Evolutionary conservation across 1,140 invertebrate genomes (phyloP), one percentile per base, ranked within the genome.

Genomic region (Tribolium madens): DNA sequence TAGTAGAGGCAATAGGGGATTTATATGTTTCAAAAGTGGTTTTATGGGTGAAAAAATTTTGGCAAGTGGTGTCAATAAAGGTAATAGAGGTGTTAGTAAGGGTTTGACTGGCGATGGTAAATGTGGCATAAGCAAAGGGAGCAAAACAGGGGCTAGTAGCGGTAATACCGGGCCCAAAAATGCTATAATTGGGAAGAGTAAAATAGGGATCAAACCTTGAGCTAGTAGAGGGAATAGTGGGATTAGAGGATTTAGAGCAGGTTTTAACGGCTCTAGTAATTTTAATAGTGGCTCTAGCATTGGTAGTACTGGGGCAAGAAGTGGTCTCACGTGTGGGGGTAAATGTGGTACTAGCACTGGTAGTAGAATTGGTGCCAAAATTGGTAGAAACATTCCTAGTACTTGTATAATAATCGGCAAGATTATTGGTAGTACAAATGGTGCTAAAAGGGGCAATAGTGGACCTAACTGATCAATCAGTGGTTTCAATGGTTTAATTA

Each of bases 21-120:
- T 57, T n/a, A 57, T 26, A 14, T 18, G 14, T 21, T 57, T 17
- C 18, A 57, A 57, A 17, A 57, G n/a, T 12, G 52, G 52, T 57
- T 57, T 7, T 9, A 57, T 7, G 18, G 52, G 52, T 6, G 17
- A 2, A 17, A 57, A 5, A 18, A 57, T 6, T 57, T 57, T 57
- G 1, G 10, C 15, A 18, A 57, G 1, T 21, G 52, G 52, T 26
- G 52, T 17, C 17, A 57, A 21, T 57, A 57, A 17, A 57, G 17
- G 17, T 4, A 57, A 7, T 26, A 57, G n/a, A 18, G 52, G 52
- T 26, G 6, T 10, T 21, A 57, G 18, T 6, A 57, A 18, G 5
- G 52, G 14, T 57, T 57, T 57, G 21, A 57, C 7, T 12, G 10
- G 10, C 0, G 52, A 2, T 7, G 52, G 52, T 0, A 57, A 5